phyloP scores from a whole-genome alignment of 1,140 invertebrate species.

The Heliconius eleuchia region DNA sequence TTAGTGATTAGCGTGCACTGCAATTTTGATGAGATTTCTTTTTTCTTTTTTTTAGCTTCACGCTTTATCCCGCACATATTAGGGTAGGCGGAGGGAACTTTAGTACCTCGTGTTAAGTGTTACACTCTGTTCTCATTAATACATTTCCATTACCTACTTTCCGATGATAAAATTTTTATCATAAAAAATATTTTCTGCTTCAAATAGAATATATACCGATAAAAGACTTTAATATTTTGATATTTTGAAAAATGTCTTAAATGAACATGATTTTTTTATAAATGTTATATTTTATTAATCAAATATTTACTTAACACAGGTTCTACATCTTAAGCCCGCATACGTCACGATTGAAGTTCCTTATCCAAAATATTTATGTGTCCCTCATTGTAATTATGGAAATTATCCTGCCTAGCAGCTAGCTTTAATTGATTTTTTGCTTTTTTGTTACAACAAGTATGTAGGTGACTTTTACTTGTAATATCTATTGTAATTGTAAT shows the following conservation, averaged over 20 bases:
- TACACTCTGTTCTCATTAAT: no score
- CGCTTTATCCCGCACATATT: no score
- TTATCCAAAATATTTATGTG: slow-evolving; percentile 68
- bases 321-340: slow-evolving; percentile 39
- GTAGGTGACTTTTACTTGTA: not conserved
- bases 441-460: not conserved
- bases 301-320: slow-evolving; percentile 28
- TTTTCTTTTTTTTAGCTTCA: no score
- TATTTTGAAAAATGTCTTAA: no score
- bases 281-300: not conserved
- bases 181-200: no score
- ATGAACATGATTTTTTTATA: not conserved
- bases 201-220: no score
- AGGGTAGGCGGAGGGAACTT: no score
- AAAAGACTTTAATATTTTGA: no score
- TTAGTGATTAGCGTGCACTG: not conserved
- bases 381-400: slow-evolving; percentile 56
- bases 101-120: no score
- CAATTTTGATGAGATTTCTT: no score
- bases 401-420: slow-evolving; percentile 19
- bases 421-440: not conserved
- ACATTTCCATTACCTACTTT: no score
- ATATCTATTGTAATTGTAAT: not conserved
- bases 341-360: slow-evolving; percentile 34
- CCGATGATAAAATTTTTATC: no score